Base-by-base conservation (phyloP, 2,888 invertebrate genomes). In the Lottia scabra region DNA sequence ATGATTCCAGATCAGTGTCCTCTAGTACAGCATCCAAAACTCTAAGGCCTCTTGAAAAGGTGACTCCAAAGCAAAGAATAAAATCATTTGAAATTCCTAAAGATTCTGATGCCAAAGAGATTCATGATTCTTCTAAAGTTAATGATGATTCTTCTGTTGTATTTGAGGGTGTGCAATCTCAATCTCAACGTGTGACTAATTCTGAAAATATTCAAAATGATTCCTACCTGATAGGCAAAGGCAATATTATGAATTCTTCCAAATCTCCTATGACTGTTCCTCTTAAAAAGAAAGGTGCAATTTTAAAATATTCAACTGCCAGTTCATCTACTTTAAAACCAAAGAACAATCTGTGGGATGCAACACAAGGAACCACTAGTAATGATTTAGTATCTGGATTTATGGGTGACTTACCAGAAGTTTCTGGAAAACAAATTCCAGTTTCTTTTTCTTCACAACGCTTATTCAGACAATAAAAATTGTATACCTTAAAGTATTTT, bases 41-140 rank as follows among this genome's bases (percentile, higher is more conserved):
- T 8, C 71, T 74, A 4, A 65, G 74, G 15, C 74, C 74, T 16
- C 67, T 74, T 15, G 68, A 68, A 13, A 74, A 71, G 44, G 48
- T 74, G 15, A 71, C 67, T n/a, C 69, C 74, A 6, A 68, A 71
- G 38, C 74, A 71, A 46, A 67, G 71, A 48, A 66, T 66, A 12
- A 71, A 44, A 38, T 26, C 23, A 30, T 45, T 19, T 30, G 27
- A 43, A 27, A 12, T 5, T 15, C 23, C 23, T 23, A 63, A 38
- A 69, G 26, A 6, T 62, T n/a, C 48, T 64, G 23, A 56, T 12
- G 56, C 56, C 56, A 56, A 56, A 12, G 13, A 15, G 13, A 23
- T 23, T 56, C 19, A 19, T 56, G 23, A 19, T 23, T 23, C 56
- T 13, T 10, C 56, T 23, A 23, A 56, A 2, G 13, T 19, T 23